These are phyloP conservation scores for Corythoichthys intestinalis DNA, from an alignment of 2,113 vertebrate species.

Conservation along the genomic window DNA sequence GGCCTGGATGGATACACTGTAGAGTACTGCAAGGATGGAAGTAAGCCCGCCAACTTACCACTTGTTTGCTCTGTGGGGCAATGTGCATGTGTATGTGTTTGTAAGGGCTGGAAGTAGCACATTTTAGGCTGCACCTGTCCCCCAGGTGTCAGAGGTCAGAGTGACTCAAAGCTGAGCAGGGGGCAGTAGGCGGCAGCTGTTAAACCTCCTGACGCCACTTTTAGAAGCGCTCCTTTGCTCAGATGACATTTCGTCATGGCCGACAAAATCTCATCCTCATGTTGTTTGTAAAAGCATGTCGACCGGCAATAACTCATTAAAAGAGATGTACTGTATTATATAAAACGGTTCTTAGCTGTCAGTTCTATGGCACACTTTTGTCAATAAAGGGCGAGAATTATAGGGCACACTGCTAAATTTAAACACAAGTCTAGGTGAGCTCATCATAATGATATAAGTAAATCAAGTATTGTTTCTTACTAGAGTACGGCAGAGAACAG, in stretches of 20 bases:
- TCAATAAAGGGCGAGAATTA: too few species aligned
- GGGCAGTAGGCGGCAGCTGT: slow-evolving; percentile 58
- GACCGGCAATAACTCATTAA: slow-evolving; percentile 41
- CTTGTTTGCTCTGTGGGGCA: slow-evolving; percentile 10
- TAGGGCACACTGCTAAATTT: too few species aligned
- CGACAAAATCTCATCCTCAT: slow-evolving; percentile 39
- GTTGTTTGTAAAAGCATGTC: slow-evolving; percentile 61
- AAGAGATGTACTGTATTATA: neutral
- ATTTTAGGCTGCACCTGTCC: slow-evolving; percentile 63
- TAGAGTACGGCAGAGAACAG: neutral
- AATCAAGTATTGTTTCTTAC: too few species aligned
- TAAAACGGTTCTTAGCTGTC: neutral
- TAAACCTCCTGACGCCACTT: slow-evolving; percentile 55
- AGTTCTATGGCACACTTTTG: too few species aligned
- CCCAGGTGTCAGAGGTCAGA: slow-evolving; percentile 56
- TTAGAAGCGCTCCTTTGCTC: slow-evolving; percentile 59
- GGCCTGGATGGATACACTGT: slow-evolving; percentile 82
- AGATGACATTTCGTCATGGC: slow-evolving; percentile 43
- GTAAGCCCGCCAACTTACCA: slow-evolving; percentile 63
- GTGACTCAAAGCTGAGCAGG: slow-evolving; percentile 46
- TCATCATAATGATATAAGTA: too few species aligned
- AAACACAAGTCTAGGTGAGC: too few species aligned
- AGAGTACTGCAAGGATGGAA: slow-evolving; percentile 84
- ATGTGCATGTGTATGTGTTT: neutral
- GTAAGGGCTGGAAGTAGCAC: too few species aligned